Evolutionary conservation across 2,797 vertebrate genomes (phyloP), one percentile per base, ranked within the genome.

Genomic region (Euphonia xanthogaster): DNA sequence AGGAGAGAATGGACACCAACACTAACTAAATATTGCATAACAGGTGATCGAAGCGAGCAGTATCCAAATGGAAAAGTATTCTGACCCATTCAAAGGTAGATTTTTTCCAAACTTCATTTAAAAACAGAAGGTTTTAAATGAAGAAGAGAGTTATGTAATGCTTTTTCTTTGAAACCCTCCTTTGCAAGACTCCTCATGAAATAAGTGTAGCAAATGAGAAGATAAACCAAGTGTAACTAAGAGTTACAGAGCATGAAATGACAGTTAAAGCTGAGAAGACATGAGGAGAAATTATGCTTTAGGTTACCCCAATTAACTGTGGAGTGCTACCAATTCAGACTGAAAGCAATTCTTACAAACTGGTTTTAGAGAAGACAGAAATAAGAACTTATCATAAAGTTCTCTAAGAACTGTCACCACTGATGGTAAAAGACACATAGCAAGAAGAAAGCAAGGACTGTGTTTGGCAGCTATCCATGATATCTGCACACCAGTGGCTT

Each of bases 1-100:
- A 92, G 54, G 65, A 95, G 48, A 93, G 82, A 88, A 92, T 1
- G n/a, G 65, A 91, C 35, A 94, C 28, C 40, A 94, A 77, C 27
- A 81, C 30, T 31, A 88, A 75, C 42, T 75, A 76, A 67, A 66
- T 60, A 80, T 53, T 94, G 84, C 79, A 18, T 63, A 94, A 96
- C 60, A 82, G 74, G 91, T 94, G 90, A 94, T 3, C 7, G 6
- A 92, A 50, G 42, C 53, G 65, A 94, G 57, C 16, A 70, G 24
- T 30, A 85, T 14, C 16, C 48, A 89, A 89, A 94, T 0, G 6
- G 71, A 88, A 93, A 95, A 78, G 77, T 54, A 70, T 61, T 90
- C 45, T 13, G 60, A 72, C 25, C 61, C 24, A 62, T 65, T 90
- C 55, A 84, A 93, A 91, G 0, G 1, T 31, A 72, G 33, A 62